Percentiles rank a stretch among this genome's conserved stretches.
Evolutionary conservation across 2,797 vertebrate species (phyloP).

Genomic region (Australoheros facetus): DNA sequence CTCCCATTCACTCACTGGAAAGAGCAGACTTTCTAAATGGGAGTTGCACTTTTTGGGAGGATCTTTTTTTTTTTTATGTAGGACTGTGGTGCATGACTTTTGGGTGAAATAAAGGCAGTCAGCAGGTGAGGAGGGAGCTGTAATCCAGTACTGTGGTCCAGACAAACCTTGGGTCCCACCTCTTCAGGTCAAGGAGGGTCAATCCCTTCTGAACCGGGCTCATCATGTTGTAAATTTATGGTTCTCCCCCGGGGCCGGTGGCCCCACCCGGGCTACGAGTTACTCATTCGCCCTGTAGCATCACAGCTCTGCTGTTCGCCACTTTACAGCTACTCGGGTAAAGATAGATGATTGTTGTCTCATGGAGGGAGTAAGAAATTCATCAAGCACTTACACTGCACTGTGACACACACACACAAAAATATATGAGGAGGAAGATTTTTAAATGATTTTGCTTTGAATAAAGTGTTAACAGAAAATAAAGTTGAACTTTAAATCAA

Average conservation of each 20-base stretch:
- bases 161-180: conserved; percentile 15
- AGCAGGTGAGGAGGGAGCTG: conserved; percentile 5
- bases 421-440: not conserved
- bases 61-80: not conserved
- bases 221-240: conserved; percentile 53
- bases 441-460: not conserved
- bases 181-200: conserved; percentile 52
- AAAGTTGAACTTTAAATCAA: too few relatives aligned
- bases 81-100: not conserved
- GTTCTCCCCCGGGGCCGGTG: not conserved
- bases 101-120: not conserved
- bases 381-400: not conserved
- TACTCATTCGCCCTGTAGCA: conserved; percentile 25
- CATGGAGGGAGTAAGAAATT: not conserved
- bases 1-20: conserved; percentile 44
- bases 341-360: not conserved
- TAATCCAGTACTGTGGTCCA: not conserved
- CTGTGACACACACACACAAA: not conserved
- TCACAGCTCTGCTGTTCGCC: conserved; percentile 10
- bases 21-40: conserved; percentile 22
- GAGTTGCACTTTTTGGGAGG: conserved; percentile 1
- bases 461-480: not conserved
- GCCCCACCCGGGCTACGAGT: conserved; percentile 36
- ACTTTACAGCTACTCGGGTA: conserved; percentile 6
- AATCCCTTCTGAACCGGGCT: conserved; percentile 43